Base-by-base conservation (phyloP, 2,888 invertebrate species). In the Cremastinae sp. region DNA sequence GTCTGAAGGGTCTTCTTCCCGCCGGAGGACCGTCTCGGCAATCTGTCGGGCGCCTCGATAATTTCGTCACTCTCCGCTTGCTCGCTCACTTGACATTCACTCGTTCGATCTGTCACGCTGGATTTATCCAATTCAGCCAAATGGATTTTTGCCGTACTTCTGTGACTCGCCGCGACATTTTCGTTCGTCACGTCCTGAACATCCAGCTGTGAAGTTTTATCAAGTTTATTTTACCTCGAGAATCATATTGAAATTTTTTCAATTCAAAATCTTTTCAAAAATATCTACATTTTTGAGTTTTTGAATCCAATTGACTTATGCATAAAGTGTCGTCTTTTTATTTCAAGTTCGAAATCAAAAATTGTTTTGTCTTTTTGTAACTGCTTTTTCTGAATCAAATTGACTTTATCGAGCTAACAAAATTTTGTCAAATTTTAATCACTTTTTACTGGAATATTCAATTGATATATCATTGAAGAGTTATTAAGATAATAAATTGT, bases 1-100 rank as follows among this genome's bases (percentile, higher is more conserved):
- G 89, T 83, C 84, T 90, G 75, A 83, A 90, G 83, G 16, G 90
- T 80, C 79, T 90, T 89, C 39, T 90, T 90, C 12, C 90, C 86
- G 72, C 72, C 85, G 83, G 72, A 81, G 81, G 78, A 86, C 76
- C 80, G 80, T 73, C 79, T 85, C 58, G 79, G 84, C 74, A 79
- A 82, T 80, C 79, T 90, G 86, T 90, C 88, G 22, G 88, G 87
- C 14, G 88, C 85, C 49, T 89, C 83, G 56, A 82, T 80, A 79
- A 84, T 77, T 20, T 80, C 81, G 0, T 86, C 83, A 39, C 84
- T 88, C 1, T 91, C 90, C 84, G 91, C 89, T 78, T 90, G 86
- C 75, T 91, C 91, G 79, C 90, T 89, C 62, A 91, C 91, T 71
- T 90, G 83, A 79, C 87, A 88, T 71, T 90, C 90, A 68, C 85